A percentile compares a stretch with the other conserved stretches of the same genome.
Evolutionary conservation across 1,140 invertebrate genomes (phyloP).

Genomic region (Bactericera cockerelli): DNA sequence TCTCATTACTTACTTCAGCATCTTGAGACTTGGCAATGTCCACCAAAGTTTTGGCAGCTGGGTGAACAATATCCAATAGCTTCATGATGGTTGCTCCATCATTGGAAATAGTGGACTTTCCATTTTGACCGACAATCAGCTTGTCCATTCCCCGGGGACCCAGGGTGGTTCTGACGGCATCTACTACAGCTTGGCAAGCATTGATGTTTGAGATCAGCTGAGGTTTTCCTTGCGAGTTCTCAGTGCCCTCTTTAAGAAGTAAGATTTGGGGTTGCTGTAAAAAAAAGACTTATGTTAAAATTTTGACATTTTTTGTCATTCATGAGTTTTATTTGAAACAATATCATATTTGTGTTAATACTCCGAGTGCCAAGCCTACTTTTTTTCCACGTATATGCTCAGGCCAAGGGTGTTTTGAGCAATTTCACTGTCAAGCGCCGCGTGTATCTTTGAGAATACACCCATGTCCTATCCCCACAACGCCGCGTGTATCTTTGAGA

Average conservation of each 20-base stretch:
- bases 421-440: too few relatives aligned
- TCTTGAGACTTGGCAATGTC: constrained; percentile 99
- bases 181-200: constrained; percentile 93
- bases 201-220: constrained; percentile 98
- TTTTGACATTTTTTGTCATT: too few relatives aligned
- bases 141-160: constrained; percentile 99
- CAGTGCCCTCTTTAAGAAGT: constrained; percentile 94
- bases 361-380: too few relatives aligned
- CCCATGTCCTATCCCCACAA: too few relatives aligned
- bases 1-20: constrained; percentile 86
- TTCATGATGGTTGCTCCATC: constrained; percentile 99
- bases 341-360: too few relatives aligned
- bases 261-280: constrained; percentile 94
- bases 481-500: too few relatives aligned
- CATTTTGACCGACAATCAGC: constrained; percentile 77
- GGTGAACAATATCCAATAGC: constrained; percentile 91
- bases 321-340: too few relatives aligned
- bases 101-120: constrained; percentile 94
- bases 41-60: constrained; percentile 91
- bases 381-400: too few relatives aligned
- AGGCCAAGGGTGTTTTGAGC: too few relatives aligned
- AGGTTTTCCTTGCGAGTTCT: constrained; percentile 85
- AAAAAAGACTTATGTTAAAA: too few relatives aligned
- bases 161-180: constrained; percentile 90
- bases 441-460: too few relatives aligned